Evolutionary conservation across 2,113 vertebrate genomes (phyloP), one percentile per base, ranked within the genome.

Genomic region (Ceuthmochares aereus): DNA sequence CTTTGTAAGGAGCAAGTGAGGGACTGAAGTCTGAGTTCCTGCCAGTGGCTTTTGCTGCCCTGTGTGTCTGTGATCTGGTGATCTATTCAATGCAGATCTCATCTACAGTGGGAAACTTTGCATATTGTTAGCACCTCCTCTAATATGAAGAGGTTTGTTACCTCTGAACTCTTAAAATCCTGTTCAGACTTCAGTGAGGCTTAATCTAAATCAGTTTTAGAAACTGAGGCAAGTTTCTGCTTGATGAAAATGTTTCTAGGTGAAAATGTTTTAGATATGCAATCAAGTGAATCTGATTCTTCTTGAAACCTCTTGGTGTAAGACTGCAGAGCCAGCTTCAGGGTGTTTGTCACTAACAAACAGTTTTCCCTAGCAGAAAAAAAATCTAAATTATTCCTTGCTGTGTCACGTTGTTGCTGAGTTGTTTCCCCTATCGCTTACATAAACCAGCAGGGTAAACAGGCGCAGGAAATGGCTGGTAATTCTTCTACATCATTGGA

Each of bases 371-470:
- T 12, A 25, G 89, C 47, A 55, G 43, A 29, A 49, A 64, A 64
- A 77, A 67, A 40, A 74, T n/a, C 60, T 60, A 5, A 43, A 34
- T 85, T 78, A 51, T 36, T 85, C 3, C 51, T 85, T 82, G 58
- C 27, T 29, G 0, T 80, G 85, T 92, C 79, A 52, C 1, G 1
- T 42, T 80, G 70, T 42, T 94, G 89, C 72, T 92, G 90, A 68
- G 45, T 77, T 93, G 85, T 84, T 94, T 96, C 83, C 88, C 85
- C 66, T 87, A 2, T 82, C 45, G 11, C 87, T 95, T 88, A 51
- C 43, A 81, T 83, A 79, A 93, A 90, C 21, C 60, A 60, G 56
- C 49, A 72, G 88, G 51, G 76, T 80, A 95, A 95, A 87, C 84
- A 91, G 87, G 75, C 76, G 7, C 59, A 36, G 79, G 92, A 93